A percentile compares a stretch with the other conserved stretches of the same genome.
Conservation (phyloP, 2,888 invertebrate species). For the Lasioglossum leucozonium region DNA sequence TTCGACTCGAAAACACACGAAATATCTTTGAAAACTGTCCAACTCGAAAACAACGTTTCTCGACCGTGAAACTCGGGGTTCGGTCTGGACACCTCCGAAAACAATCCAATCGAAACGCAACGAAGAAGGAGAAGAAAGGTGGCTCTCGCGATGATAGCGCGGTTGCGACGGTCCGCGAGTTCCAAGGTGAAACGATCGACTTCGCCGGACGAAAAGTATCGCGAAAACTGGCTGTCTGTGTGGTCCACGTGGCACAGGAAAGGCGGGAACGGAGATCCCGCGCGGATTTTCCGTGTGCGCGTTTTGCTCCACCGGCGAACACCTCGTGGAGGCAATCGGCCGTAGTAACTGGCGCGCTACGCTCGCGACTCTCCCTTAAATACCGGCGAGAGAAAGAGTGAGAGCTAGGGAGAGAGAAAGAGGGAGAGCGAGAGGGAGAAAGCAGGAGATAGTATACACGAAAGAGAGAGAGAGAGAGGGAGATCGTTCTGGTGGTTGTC, state of each 20-base stretch:
- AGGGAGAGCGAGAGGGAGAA: neutral
- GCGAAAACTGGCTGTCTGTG: neutral
- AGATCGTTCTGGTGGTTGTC: constrained; percentile 72
- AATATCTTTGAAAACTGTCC: no score
- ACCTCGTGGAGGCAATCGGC: constrained; percentile 67
- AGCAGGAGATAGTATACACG: neutral
- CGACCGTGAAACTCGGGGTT: no score
- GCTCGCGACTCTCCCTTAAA: constrained; percentile 80
- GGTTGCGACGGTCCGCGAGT: neutral
- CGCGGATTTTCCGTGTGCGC: constrained; percentile 36
- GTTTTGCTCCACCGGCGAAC: constrained; percentile 10
- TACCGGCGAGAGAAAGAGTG: constrained; percentile 67
- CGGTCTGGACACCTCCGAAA: neutral
- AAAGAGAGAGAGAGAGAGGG: neutral
- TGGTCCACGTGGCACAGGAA: constrained; percentile 40
- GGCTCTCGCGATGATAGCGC: neutral
- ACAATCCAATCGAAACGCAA: neutral
- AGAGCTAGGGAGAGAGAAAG: neutral
- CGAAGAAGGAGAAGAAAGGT: neutral
- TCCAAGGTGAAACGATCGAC: neutral
- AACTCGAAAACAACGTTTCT: no score
- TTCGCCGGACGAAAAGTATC: neutral
- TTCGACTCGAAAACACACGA: neutral
- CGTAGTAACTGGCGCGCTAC: constrained; percentile 78
- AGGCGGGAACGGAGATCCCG: constrained; percentile 12